Base-by-base conservation (phyloP, 1,140 invertebrate genomes). In the Anastrepha ludens region DNA sequence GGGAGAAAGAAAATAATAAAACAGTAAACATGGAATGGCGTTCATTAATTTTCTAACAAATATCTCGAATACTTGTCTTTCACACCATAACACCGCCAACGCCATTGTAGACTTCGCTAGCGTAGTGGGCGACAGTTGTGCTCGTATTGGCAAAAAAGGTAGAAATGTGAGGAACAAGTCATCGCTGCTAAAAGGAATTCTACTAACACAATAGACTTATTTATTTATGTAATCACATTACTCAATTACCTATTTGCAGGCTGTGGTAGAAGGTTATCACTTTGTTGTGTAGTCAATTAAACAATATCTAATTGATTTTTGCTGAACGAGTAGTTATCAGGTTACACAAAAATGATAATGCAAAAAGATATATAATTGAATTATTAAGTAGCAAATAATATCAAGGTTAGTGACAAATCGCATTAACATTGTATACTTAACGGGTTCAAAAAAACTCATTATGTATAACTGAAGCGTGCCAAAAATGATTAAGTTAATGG, bases 181-280 rank as follows among this genome's bases (percentile, higher is more conserved):
- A 55, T 5, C 47, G 20, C 47, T 41, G 47, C 20, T 13, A 55
- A 81, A 81, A 20, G 47, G 47, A 20, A 81, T 81, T 15, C 15
- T 50, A 41, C 9, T 50, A 29, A 39, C 5, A 39, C 5, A 67
- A 39, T 5, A 17, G 0, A 3, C 9, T 62, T 9, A 13, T 5
- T 4, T 17, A 20, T 58, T 81, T 20, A 20, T 55, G 74, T 8
- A 81, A 74, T 74, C 41, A 74, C 47, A 55, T 50, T 81, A 44
- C 55, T 50, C 74, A 20, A 81, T 81, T 50, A 78, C 74, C 74
- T 17, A 47, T 17, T 74, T 47, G 39, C 64, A 67, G 39, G 64
- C 39, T 15, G 64, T 6, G 62, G 39, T 41, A 13, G 64, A n/a
- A 39, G 29, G 64, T 9, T 58, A 15, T 59, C 55, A 62, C 5